phyloP scores from a whole-genome alignment of 2,113 vertebrate genomes.

The Vulpes ferrilata region DNA sequence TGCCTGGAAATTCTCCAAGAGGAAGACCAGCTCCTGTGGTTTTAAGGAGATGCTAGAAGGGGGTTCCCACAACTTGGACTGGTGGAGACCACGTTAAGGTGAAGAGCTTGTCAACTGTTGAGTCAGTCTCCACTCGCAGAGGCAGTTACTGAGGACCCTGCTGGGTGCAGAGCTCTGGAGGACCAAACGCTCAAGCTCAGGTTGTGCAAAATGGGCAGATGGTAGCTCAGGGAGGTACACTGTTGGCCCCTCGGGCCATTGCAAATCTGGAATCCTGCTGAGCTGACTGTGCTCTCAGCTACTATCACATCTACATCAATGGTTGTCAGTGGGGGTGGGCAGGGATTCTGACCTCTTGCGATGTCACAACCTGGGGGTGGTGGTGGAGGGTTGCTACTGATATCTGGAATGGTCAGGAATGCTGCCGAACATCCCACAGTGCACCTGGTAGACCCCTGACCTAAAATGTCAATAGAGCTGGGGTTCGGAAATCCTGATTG shows the following conservation, averaged over 20 bases:
- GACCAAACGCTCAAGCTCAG: neutral
- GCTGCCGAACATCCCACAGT: neutral
- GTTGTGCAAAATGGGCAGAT: neutral
- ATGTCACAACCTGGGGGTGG: neutral
- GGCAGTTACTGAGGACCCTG: accelerated
- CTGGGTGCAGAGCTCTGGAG: neutral
- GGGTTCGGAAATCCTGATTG: neutral
- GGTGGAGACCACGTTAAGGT: neutral
- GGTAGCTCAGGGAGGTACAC: neutral
- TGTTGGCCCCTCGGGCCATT: no score
- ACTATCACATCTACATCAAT: neutral
- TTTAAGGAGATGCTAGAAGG: neutral
- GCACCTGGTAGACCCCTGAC: no score
- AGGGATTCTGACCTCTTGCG: neutral
- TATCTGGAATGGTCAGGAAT: neutral
- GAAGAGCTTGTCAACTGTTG: no score
- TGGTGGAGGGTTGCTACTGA: neutral
- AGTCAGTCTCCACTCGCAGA: neutral
- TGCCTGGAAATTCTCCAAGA: neutral
- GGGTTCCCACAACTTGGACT: neutral
- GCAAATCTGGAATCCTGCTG: neutral
- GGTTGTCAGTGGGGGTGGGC: neutral
- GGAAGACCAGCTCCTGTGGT: neutral
- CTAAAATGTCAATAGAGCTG: neutral
- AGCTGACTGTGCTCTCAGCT: neutral